Base-by-base conservation (phyloP, 2,797 vertebrate species). In the Anomalospiza imberbis region DNA sequence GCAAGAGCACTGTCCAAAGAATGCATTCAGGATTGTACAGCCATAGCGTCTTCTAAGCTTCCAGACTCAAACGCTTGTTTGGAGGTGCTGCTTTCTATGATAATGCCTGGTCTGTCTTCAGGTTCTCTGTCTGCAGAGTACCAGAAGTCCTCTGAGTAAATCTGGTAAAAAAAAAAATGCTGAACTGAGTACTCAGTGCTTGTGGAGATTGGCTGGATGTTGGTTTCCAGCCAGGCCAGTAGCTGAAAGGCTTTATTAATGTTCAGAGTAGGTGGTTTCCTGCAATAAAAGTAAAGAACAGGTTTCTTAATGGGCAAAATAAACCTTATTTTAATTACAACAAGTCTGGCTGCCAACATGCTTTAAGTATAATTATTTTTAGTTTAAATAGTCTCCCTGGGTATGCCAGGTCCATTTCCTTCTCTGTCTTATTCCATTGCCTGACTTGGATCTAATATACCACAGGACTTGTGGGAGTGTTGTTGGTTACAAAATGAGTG, bases 271-370 rank as follows among this genome's bases (percentile, higher is more conserved):
- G 85, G 53, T 6, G 1, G 63, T 82, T 94, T 79, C 91, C 87
- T 79, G 88, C 65, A 83, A 53, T 42, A 73, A 89, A 94, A 91
- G 80, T 80, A 83, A 88, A 89, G 17, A 80, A 10, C 32, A 57
- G 42, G 18, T 42, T 63, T 38, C 77, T 73, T 73, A 89, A 91
- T 74, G 65, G 82, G 48, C 67, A 93, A 77, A 80, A 87, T 70
- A 81, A 94, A 79, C 81, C 75, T 89, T 79, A 45, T 60, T 94
- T 91, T 92, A 93, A 89, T 95, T 89, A 67, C 38, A 74, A 28
- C n/a, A 67, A 17, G 51, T 76, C 58, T 84, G n/a, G 15, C 71
- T 89, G 84, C 72, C 65, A 44, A 6, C n/a, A 78, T 67, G 50
- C 68, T 83, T 91, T 79, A 91, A 91, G 80, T 79, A 34, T 44